Evolutionary conservation across 1,140 invertebrate genomes (phyloP), one percentile per base, ranked within the genome.

Genomic region (Drosophila cardini): DNA sequence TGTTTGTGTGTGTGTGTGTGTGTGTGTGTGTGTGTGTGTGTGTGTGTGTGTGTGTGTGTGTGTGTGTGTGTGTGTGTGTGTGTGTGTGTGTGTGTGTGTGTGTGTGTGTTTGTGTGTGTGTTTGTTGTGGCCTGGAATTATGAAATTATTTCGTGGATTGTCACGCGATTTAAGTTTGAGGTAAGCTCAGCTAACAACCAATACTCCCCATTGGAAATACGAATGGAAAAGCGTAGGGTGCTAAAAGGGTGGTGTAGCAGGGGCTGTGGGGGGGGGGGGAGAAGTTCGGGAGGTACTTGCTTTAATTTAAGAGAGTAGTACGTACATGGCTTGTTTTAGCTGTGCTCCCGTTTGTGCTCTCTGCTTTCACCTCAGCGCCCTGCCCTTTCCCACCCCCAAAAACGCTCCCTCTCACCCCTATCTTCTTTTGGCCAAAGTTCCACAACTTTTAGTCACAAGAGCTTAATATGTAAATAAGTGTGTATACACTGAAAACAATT

Each of bases 111-210:
- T 16, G 34, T 26, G n/a, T 60, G n/a, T 42, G 52, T 30, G 21
- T 43, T 16, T 60, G 6, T 53, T 43, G 36, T 43, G 71, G 76
- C 76, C 80, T 72, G 63, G 72, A 84, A 79, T 80, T 83, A 84
- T 79, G 65, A 72, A 82, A 84, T 61, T 63, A 72, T 83, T 76
- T 79, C 56, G 65, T 58, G 63, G 55, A 68, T 57, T 62, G 76
- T 80, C 80, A 84, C 80, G 80, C 80, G 80, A 84, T 77, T 84
- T 60, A 77, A 77, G 72, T 76, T 60, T 45, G 57, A 48, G 60
- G 30, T 38, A n/a, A 64, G 58, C 45, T 32, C 10, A 52, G 40
- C 21, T 48, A 18, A 36, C 46, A 61, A 21, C 26, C 8, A 60
- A 26, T 6, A 21, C 5, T 10, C 8, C 11, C 15, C 30, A 52